Evolutionary conservation across 2,797 vertebrate genomes (phyloP), one percentile per base, ranked within the genome.

Genomic region (Erpetoichthys calabaricus): DNA sequence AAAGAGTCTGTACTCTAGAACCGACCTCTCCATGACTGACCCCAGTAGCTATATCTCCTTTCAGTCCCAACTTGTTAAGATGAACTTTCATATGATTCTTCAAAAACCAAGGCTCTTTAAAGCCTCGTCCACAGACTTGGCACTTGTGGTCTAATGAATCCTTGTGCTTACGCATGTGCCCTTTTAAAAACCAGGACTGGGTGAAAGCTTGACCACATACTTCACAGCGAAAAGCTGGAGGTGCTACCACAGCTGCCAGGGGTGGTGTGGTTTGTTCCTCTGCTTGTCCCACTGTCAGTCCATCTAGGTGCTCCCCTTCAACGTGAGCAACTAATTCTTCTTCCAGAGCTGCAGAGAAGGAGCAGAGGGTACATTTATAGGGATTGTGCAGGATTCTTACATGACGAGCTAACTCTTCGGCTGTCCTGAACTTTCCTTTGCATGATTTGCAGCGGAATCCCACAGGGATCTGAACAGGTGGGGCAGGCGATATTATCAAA

Each of bases 61-160:
- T 87, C 7, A 89, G 75, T 9, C 91, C 90, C 49, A 93, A 79
- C 76, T 94, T 95, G 78, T 92, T 92, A 65, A 92, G 86, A 62
- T 95, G 92, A 63, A 95, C 92, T 75, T 95, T 95, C 92, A 95
- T 95, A 78, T 95, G 92, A 73, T 95, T 95, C 77, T 95, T 95
- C 51, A 95, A 86, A 75, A 95, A 95, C 92, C 92, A 95, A 46
- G 92, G 90, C 71, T 95, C 92, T 71, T 95, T 95, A 74, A 95
- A 95, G 68, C 92, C 89, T 59, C 92, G 90, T 56, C 91, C 92
- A 45, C 92, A 95, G 46, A 94, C 90, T 57, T 91, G 89, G 73
- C 92, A 95, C 69, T 91, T 90, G 61, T 95, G 91, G 75, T 95
- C 92, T 65, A 95, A 83, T 55, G 91, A 95, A 68, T 91, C 88